A percentile compares a stretch with the other conserved stretches of the same genome.
These are phyloP conservation scores for Eleginops maclovinus DNA, from an alignment of 2,113 vertebrate species.

Conservation along the genomic window DNA sequence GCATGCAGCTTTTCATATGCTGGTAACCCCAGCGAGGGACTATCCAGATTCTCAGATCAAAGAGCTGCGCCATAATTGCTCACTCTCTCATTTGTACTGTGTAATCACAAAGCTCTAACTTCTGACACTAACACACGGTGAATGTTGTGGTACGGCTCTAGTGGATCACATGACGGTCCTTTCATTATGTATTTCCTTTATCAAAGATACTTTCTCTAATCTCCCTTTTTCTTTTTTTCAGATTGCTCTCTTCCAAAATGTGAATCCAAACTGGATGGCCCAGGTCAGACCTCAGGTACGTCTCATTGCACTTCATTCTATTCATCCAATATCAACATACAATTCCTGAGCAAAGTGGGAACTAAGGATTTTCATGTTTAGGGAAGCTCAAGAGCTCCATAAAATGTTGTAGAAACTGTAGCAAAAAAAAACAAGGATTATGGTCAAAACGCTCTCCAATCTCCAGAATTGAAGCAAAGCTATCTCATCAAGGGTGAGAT, in stretches of 20 bases:
- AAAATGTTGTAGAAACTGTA: neutral
- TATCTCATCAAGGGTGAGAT: neutral
- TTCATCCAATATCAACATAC: constrained; percentile 15
- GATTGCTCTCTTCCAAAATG: constrained; percentile 83
- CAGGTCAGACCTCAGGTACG: constrained; percentile 80
- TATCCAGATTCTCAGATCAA: constrained; percentile 60
- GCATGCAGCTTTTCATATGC: constrained; percentile 30
- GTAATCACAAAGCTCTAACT: constrained; percentile 54
- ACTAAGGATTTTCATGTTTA: neutral
- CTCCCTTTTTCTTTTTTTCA: constrained; percentile 54
- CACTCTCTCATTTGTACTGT: constrained; percentile 50
- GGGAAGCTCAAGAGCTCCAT: neutral
- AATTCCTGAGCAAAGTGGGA: constrained; percentile 4
- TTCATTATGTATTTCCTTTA: constrained; percentile 18
- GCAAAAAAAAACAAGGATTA: neutral
- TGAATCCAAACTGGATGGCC: constrained; percentile 82
- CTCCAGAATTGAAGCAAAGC: too few relatives aligned
- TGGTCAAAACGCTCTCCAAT: neutral
- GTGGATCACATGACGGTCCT: neutral
- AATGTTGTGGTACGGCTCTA: neutral
- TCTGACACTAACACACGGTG: constrained; percentile 38
- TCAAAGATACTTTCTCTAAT: constrained; percentile 22
- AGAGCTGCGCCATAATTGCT: constrained; percentile 37
- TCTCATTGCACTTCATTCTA: constrained; percentile 9
- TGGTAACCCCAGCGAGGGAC: constrained; percentile 54